Evolutionary conservation across 2,888 invertebrate genomes (phyloP).

Genomic region (Dichetophora obliterata): DNA sequence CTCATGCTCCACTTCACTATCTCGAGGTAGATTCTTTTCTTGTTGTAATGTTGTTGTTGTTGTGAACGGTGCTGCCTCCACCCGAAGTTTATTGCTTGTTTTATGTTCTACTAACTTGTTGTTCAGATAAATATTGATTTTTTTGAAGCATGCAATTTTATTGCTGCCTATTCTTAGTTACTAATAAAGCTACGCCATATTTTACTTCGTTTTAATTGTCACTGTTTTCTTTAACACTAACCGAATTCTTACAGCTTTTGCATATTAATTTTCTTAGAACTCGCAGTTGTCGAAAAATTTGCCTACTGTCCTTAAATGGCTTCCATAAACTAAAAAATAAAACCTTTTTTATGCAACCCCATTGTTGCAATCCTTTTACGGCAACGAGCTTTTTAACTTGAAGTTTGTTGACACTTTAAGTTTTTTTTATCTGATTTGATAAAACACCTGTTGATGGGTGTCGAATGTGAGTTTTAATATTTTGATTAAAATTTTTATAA

Average conservation of each 20-base stretch:
- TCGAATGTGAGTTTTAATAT: not conserved
- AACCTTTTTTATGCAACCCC: not conserved
- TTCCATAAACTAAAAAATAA: not conserved
- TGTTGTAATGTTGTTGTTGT: constrained; percentile 22
- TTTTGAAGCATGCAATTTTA: not conserved
- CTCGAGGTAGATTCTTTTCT: constrained; percentile 66
- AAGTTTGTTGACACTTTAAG: not conserved
- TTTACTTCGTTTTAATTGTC: not conserved
- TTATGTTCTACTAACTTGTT: not conserved
- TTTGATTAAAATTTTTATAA: no score
- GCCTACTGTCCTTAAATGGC: not conserved
- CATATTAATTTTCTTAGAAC: not conserved
- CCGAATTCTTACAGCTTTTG: not conserved
- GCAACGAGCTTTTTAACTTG: not conserved
- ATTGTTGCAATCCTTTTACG: not conserved
- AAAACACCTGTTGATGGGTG: not conserved
- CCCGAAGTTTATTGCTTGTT: not conserved
- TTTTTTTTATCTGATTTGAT: not conserved
- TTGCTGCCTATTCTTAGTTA: not conserved
- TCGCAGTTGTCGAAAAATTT: not conserved
- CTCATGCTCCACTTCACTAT: constrained; percentile 62
- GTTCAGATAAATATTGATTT: no score
- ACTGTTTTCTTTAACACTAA: not conserved
- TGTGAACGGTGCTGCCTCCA: constrained; percentile 36
- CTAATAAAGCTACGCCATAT: not conserved